These are phyloP conservation scores for Drosophila micromelanica DNA, from an alignment of 1,140 invertebrate species.

Conservation along the genomic window DNA sequence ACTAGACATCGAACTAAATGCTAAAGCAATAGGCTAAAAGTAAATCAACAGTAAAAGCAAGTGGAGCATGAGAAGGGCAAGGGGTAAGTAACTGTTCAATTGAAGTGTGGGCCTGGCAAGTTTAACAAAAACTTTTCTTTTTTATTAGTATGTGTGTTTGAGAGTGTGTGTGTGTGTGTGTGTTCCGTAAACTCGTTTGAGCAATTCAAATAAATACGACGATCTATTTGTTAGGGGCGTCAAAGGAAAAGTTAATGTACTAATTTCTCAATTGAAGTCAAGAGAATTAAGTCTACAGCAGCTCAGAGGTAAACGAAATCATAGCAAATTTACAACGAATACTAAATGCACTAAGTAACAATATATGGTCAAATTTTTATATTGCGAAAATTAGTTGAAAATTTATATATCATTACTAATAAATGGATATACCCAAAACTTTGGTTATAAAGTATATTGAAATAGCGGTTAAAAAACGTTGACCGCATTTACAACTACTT, in stretches of 20 bases:
- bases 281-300: constrained; percentile 34
- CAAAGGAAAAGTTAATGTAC: constrained; percentile 76
- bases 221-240: constrained; percentile 75
- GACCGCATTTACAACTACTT: too few species aligned
- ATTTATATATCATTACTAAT: too few species aligned
- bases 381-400: too few species aligned
- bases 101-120: constrained; percentile 48
- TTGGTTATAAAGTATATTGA: too few species aligned
- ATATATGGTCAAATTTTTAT: too few species aligned
- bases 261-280: constrained; percentile 78
- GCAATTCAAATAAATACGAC: constrained; percentile 78
- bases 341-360: constrained; percentile 1
- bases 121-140: constrained; percentile 70
- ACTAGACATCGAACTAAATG: constrained; percentile 67
- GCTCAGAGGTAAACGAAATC: constrained; percentile 2
- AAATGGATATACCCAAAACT: too few species aligned
- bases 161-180: constrained; percentile 23
- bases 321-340: constrained; percentile 1
- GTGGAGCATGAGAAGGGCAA: constrained; percentile 18
- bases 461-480: neutral
- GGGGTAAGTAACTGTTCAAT: constrained; percentile 8
- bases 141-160: constrained; percentile 41
- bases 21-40: constrained; percentile 79
- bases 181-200: constrained; percentile 63
- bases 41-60: constrained; percentile 75